These are phyloP conservation scores for Adelphocoris suturalis DNA, from an alignment of 2,888 invertebrate species.

Conservation along the genomic window DNA sequence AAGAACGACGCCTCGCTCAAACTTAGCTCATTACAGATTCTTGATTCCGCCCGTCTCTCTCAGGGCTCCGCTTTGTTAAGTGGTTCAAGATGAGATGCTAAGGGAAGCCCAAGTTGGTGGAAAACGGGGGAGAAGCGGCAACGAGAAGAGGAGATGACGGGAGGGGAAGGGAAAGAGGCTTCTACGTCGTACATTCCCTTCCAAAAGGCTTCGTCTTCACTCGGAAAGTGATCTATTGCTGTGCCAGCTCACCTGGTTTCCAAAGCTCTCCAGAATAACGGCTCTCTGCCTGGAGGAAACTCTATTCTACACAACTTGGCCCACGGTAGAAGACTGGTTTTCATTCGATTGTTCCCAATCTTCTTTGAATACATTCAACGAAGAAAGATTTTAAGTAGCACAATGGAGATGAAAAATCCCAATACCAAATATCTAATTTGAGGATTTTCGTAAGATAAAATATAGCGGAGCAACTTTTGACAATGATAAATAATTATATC, in stretches of 20 bases:
- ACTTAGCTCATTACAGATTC: slow-evolving; percentile 76
- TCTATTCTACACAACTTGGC: slow-evolving; percentile 12
- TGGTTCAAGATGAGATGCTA: slow-evolving; percentile 74
- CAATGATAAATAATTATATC: too few relatives aligned
- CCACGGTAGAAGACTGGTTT: neutral
- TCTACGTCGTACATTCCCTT: slow-evolving; percentile 51
- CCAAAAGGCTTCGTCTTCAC: slow-evolving; percentile 58
- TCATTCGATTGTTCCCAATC: too few relatives aligned
- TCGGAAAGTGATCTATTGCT: slow-evolving; percentile 53
- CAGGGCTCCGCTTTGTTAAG: slow-evolving; percentile 71
- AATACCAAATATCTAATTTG: too few relatives aligned
- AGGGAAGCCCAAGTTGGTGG: slow-evolving; percentile 63
- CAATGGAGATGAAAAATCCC: too few relatives aligned
- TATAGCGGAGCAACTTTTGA: too few relatives aligned
- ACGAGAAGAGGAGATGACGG: neutral
- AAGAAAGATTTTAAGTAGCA: too few relatives aligned
- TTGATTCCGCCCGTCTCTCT: slow-evolving; percentile 74
- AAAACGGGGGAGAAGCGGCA: neutral
- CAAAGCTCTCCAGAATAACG: slow-evolving; percentile 11
- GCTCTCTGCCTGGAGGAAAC: neutral
- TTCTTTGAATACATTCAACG: too few relatives aligned
- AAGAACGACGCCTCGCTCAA: slow-evolving; percentile 74
- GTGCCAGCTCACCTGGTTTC: slow-evolving; percentile 38
- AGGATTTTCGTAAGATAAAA: too few relatives aligned
- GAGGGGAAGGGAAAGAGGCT: slow-evolving; percentile 38